Percentiles rank a stretch among this genome's conserved stretches.
Evolutionary conservation across 1,140 invertebrate genomes (phyloP).

Genomic region (Heliconius hermathena): DNA sequence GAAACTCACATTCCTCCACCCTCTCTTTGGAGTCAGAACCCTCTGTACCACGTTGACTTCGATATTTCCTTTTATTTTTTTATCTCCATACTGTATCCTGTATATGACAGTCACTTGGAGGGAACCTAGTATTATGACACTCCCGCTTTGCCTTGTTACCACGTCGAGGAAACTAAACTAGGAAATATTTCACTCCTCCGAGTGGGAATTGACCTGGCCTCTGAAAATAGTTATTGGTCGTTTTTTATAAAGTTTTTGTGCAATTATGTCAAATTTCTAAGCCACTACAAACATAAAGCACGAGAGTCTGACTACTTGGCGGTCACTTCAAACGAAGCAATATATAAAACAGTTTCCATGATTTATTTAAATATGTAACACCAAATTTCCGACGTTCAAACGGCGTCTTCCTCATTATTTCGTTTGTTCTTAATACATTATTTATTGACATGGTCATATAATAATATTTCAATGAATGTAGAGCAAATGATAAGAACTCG

Average conservation of each 20-base stretch:
- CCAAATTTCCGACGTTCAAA: not conserved
- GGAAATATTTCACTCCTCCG: no score
- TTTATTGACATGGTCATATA: not conserved
- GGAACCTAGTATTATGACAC: no score
- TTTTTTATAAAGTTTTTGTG: no score
- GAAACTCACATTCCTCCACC: no score
- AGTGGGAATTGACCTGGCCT: no score
- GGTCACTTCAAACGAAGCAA: constrained; percentile 14
- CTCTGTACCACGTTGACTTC: no score
- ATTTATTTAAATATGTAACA: constrained; percentile 31
- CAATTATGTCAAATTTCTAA: not conserved
- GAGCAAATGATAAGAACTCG: not conserved
- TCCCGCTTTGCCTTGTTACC: no score
- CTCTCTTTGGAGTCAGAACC: no score
- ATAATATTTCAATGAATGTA: not conserved
- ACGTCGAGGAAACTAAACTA: no score
- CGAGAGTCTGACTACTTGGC: not conserved
- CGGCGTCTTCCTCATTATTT: constrained; percentile 3
- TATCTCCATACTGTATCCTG: no score
- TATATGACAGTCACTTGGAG: no score
- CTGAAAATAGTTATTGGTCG: not conserved
- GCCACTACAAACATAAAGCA: not conserved
- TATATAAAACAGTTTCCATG: constrained; percentile 11
- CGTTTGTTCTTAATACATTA: not conserved
- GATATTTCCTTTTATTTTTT: no score